Evolutionary conservation across 2,113 vertebrate genomes (phyloP), one percentile per base, ranked within the genome.

Genomic region (Corythornis vintsioides): DNA sequence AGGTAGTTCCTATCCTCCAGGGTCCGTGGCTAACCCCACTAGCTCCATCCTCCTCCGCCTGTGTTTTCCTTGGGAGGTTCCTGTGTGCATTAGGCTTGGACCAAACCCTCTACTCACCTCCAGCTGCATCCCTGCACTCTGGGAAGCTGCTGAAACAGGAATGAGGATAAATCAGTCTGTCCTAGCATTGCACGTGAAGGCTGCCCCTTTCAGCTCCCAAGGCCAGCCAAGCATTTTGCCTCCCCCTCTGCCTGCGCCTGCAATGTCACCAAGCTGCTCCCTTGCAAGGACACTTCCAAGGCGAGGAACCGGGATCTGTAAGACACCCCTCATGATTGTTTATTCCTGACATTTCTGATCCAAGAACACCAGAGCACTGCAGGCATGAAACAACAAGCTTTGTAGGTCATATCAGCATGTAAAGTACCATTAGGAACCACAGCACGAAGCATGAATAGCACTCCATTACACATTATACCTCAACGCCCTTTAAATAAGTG

Each of bases 301-400:
- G 91, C 13, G 5, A 88, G 91, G 52, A 72, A 86, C 48, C 15
- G 48, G 48, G 67, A 77, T 59, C 50, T 63, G 71, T 38, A 38
- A 89, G 86, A 47, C n/a, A 11, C 13, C 82, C 47, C 0, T 91
- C 85, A 83, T 0, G 1, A 71, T 83, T 7, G 7, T 85, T 93
- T 92, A 78, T 87, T 86, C 87, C 33, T 73, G 75, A 94, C 84
- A 61, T 86, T 91, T 64, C 87, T 94, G 91, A 93, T 87, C 92
- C 91, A 64, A 85, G 56, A 91, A 91, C 85, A 87, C 71, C 65
- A 88, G 61, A 94, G 79, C 65, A 89, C 85, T 77, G 60, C 87
- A 73, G 94, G 89, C 95, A 87, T 21, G 1, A 93, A 94, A 80
- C 91, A 87, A 90, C 33, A n/a, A 74, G 75, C 87, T 94, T 89